These are phyloP conservation scores for Diabrotica undecimpunctata DNA, from an alignment of 1,140 invertebrate species.

Conservation along the genomic window DNA sequence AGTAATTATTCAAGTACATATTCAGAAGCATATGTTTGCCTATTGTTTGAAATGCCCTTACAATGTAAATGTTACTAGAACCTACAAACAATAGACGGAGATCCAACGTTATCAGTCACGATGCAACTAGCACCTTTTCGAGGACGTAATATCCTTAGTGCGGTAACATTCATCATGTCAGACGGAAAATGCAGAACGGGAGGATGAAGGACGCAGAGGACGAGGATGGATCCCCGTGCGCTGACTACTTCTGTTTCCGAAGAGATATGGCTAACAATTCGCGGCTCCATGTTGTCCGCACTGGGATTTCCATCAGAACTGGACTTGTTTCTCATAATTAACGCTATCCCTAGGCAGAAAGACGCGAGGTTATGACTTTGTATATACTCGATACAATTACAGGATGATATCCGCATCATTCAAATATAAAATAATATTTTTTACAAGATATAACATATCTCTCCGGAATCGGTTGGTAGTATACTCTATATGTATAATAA, in stretches of 20 bases:
- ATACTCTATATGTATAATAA: no score
- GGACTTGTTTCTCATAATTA: slow-evolving; percentile 36
- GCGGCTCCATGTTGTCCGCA: slow-evolving; percentile 14
- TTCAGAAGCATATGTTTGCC: no score
- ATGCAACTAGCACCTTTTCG: no score
- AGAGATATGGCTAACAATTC: slow-evolving; percentile 17
- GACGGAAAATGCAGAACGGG: slow-evolving; percentile 23
- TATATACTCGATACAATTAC: slow-evolving; percentile 6
- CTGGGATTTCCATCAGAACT: slow-evolving; percentile 25
- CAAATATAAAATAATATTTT: neutral
- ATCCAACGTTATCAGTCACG: no score
- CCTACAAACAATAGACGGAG: no score
- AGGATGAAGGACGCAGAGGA: slow-evolving; percentile 9
- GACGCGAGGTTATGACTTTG: slow-evolving; percentile 18
- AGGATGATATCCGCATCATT: neutral
- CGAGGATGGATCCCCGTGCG: neutral
- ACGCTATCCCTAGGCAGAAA: slow-evolving; percentile 23
- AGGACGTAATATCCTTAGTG: neutral
- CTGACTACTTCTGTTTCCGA: slow-evolving; percentile 15
- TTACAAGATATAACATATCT: no score
- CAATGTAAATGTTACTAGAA: no score
- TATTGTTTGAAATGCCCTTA: no score
- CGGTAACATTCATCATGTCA: slow-evolving; percentile 17
- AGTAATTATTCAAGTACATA: no score
- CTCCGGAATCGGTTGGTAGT: no score